A percentile compares a stretch with the other conserved stretches of the same genome.
phyloP scores from a whole-genome alignment of 2,888 invertebrate genomes.

The Smittia sp. region DNA sequence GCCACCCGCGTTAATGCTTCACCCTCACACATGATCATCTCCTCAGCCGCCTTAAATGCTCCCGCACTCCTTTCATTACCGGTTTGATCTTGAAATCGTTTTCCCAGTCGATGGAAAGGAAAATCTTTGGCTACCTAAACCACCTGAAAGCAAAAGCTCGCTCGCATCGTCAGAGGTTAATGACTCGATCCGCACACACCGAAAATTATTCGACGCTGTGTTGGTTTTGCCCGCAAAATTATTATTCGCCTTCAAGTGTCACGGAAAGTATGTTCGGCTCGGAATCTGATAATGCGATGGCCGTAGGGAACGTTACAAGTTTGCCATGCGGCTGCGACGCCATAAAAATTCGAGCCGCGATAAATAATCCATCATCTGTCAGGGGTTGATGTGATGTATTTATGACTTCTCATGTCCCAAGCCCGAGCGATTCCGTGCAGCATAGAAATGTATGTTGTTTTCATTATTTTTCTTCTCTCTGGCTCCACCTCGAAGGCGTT shows the following conservation, averaged over 20 bases:
- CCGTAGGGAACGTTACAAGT: neutral
- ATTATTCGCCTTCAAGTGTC: neutral
- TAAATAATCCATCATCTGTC: constrained; percentile 31
- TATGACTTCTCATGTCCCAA: constrained; percentile 14
- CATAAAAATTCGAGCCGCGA: neutral
- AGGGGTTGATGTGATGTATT: constrained; percentile 15
- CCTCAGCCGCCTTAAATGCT: neutral
- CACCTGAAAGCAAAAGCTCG: neutral
- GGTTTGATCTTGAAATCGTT: constrained; percentile 17
- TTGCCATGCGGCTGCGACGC: constrained; percentile 3
- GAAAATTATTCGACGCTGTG: neutral
- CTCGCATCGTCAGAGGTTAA: neutral
- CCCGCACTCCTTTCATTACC: neutral
- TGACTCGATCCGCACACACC: neutral
- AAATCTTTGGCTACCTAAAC: neutral
- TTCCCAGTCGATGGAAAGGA: neutral
- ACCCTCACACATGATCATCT: constrained; percentile 9
- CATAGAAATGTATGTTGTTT: constrained; percentile 34
- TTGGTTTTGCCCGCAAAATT: neutral
- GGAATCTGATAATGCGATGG: neutral
- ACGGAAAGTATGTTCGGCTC: neutral
- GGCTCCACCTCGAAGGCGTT: constrained; percentile 40
- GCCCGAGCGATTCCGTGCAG: constrained; percentile 13
- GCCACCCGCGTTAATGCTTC: neutral
- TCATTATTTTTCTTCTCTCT: constrained; percentile 25